A percentile compares a stretch with the other conserved stretches of the same genome.
phyloP scores from a whole-genome alignment of 2,113 vertebrate genomes.

The Sinocyclocheilus grahami region DNA sequence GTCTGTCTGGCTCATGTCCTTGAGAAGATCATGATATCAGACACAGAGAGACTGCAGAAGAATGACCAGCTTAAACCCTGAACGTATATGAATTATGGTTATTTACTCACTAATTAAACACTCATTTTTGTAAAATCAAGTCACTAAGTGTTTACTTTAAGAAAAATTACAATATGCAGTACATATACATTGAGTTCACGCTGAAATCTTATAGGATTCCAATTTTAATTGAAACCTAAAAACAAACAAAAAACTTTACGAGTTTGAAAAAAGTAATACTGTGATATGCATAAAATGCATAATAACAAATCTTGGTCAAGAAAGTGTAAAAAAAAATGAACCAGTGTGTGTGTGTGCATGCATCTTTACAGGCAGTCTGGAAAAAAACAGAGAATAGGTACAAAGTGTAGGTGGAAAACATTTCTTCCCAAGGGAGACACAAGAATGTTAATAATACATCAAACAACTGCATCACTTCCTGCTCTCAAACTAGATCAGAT shows the following conservation, averaged over 20 bases:
- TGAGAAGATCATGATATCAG: not conserved
- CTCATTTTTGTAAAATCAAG: not conserved
- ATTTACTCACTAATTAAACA: not conserved
- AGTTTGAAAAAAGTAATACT: not conserved
- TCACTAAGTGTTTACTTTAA: not conserved
- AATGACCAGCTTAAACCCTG: not conserved
- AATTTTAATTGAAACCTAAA: not conserved
- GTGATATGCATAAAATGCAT: not conserved
- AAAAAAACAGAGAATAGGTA: conserved; percentile 24
- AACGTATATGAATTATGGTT: not conserved
- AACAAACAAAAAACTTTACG: not conserved
- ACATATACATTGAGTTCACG: not conserved
- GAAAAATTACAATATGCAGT: not conserved
- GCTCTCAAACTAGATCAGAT: conserved; percentile 29
- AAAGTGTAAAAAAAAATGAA: not conserved
- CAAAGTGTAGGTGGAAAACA: conserved; percentile 22
- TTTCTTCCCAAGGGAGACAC: conserved; percentile 7
- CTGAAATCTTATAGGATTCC: not conserved
- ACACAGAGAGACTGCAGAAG: not conserved
- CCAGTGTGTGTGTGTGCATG: not conserved
- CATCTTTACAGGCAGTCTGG: not conserved
- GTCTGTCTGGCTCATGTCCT: conserved; percentile 6
- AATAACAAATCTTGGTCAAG: not conserved
- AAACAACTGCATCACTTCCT: conserved; percentile 31
- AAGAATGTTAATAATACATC: conserved; percentile 50